Evolutionary conservation across 2,888 invertebrate species (phyloP).

Genomic region (Drosophila siamana): DNA sequence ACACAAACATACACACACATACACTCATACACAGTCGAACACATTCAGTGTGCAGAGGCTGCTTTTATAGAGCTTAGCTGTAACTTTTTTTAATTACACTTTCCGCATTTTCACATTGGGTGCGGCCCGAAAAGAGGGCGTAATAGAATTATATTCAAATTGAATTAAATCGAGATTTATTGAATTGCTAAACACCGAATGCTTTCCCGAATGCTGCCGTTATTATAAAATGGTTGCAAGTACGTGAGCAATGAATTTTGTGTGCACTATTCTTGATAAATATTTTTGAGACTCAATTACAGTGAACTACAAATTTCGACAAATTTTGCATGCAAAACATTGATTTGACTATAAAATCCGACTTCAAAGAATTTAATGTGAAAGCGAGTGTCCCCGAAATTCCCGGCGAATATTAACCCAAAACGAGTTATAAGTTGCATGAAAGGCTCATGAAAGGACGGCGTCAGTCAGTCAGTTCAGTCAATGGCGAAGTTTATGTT

Average conservation of each 20-base stretch:
- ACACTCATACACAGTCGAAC: conserved; percentile 14
- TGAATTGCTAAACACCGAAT: conserved; percentile 45
- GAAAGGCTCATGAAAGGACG: conserved; percentile 18
- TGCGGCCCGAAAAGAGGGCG: conserved; percentile 14
- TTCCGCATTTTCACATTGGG: conserved; percentile 27
- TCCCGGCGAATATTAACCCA: conserved; percentile 18
- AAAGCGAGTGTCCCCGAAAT: conserved; percentile 13
- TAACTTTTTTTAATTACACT: conserved; percentile 73
- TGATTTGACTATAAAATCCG: neutral
- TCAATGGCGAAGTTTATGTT: conserved; percentile 50
- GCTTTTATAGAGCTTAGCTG: conserved; percentile 58
- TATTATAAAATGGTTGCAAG: neutral
- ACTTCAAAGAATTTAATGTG: conserved; percentile 24
- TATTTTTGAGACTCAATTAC: neutral
- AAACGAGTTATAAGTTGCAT: conserved; percentile 17
- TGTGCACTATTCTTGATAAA: neutral
- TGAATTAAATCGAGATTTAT: conserved; percentile 54
- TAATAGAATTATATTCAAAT: conserved; percentile 44
- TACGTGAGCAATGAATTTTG: neutral
- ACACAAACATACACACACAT: conserved; percentile 22
- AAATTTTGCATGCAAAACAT: conserved; percentile 7
- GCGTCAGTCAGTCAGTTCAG: no score
- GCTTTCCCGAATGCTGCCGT: neutral
- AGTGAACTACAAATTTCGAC: neutral
- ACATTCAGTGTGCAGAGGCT: conserved; percentile 29